These are phyloP conservation scores for Dasypolia templi DNA, from an alignment of 2,888 invertebrate species.

Conservation along the genomic window DNA sequence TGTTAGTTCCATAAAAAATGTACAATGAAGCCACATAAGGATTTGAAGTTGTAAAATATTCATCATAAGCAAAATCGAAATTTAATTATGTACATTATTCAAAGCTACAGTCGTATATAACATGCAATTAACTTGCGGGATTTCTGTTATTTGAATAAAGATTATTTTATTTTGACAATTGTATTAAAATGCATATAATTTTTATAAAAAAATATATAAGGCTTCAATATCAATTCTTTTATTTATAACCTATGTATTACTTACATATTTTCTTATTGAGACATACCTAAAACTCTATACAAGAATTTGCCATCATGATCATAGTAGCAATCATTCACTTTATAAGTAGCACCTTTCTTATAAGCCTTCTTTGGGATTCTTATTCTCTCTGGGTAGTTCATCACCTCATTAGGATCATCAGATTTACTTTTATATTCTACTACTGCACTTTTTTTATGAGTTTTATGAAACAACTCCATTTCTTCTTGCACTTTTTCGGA, in stretches of 20 bases:
- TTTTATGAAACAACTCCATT: conserved; percentile 72
- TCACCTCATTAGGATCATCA: conserved; percentile 68
- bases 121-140: conserved; percentile 68
- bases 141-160: conserved; percentile 69
- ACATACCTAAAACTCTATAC: conserved; percentile 94
- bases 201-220: conserved; percentile 86
- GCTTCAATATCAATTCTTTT: conserved; percentile 82
- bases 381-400: conserved; percentile 91
- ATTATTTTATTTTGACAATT: conserved; percentile 83
- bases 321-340: conserved; percentile 95
- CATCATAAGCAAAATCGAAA: conserved; percentile 68
- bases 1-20: conserved; percentile 80
- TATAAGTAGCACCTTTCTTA: conserved; percentile 92
- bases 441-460: conserved; percentile 66
- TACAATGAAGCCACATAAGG: conserved; percentile 74
- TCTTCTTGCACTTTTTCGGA: conserved; percentile 70
- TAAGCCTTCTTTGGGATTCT: conserved; percentile 92
- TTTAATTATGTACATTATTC: conserved; percentile 55
- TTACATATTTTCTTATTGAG: conserved; percentile 60
- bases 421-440: conserved; percentile 72
- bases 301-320: conserved; percentile 95
- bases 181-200: conserved; percentile 87
- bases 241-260: conserved; percentile 68
- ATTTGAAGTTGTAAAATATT: conserved; percentile 73
- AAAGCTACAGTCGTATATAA: conserved; percentile 68